These are phyloP conservation scores for Megathymus violae DNA, from an alignment of 1,140 invertebrate genomes.

Conservation along the genomic window DNA sequence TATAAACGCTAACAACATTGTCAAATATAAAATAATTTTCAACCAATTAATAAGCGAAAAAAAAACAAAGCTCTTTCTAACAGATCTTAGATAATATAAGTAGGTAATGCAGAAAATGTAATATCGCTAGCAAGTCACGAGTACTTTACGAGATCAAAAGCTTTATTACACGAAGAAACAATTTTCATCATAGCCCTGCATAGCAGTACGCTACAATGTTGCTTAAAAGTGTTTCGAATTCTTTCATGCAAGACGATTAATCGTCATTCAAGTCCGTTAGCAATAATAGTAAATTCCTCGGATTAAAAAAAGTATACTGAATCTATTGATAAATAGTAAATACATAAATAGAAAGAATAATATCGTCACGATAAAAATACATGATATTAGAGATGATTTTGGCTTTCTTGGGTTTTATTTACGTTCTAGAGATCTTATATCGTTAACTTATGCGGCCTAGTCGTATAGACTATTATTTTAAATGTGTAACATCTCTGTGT, in stretches of 20 bases:
- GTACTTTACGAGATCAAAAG: constrained; percentile 38
- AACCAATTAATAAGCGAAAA: too few species aligned
- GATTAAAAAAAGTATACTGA: constrained; percentile 12
- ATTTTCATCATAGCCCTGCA: constrained; percentile 30
- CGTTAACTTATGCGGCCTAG: too few species aligned
- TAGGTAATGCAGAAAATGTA: constrained; percentile 36
- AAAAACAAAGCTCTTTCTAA: neutral
- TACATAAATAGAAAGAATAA: too few species aligned
- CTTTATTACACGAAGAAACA: constrained; percentile 34
- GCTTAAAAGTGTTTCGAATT: constrained; percentile 31
- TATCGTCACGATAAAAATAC: too few species aligned
- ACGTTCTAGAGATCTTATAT: too few species aligned
- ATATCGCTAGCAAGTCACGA: constrained; percentile 36
- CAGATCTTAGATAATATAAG: constrained; percentile 9
- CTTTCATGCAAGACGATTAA: constrained; percentile 28
- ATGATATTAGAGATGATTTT: too few species aligned
- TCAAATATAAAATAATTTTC: too few species aligned
- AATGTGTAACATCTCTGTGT: too few species aligned
- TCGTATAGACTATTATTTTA: too few species aligned
- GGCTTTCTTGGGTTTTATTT: too few species aligned
- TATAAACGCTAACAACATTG: too few species aligned
- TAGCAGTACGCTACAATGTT: constrained; percentile 32
- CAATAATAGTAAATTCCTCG: constrained; percentile 6
- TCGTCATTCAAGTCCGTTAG: constrained; percentile 9
- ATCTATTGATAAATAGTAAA: too few species aligned